Conservation (phyloP, 2,888 invertebrate genomes). For the Sinotaia quadrata region DNA sequence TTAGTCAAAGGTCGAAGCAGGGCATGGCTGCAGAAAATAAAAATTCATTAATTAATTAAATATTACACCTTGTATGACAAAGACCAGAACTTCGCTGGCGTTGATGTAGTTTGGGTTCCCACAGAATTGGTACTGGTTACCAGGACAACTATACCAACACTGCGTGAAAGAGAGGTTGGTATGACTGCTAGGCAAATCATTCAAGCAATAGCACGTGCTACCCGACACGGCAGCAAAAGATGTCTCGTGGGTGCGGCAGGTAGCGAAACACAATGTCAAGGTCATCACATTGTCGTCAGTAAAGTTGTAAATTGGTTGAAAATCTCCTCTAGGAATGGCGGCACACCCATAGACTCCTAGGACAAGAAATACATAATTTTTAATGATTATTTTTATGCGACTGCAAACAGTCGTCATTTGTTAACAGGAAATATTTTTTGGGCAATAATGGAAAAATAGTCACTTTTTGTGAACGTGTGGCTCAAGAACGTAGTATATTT, state of each 20-base stretch:
- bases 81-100: background rate
- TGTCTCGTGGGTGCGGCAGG: constrained; percentile 8
- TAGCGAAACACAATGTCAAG: constrained; percentile 15
- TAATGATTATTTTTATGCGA: too few relatives aligned
- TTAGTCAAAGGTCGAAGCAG: too few relatives aligned
- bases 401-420: too few relatives aligned
- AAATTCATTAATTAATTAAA: too few relatives aligned
- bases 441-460: too few relatives aligned
- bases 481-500: too few relatives aligned
- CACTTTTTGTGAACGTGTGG: too few relatives aligned
- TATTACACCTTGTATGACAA: constrained; percentile 12
- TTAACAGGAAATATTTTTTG: too few relatives aligned
- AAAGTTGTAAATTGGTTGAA: background rate
- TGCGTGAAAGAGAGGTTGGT: background rate
- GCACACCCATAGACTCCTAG: constrained; percentile 19
- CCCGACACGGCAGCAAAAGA: constrained; percentile 9
- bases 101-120: background rate
- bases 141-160: background rate
- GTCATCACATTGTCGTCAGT: background rate
- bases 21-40: too few relatives aligned
- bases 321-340: background rate
- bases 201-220: constrained; percentile 2
- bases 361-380: too few relatives aligned
- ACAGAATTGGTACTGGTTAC: constrained; percentile 8
- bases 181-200: background rate